phyloP scores from a whole-genome alignment of 2,888 invertebrate genomes.

The Scaptomyza parva region DNA sequence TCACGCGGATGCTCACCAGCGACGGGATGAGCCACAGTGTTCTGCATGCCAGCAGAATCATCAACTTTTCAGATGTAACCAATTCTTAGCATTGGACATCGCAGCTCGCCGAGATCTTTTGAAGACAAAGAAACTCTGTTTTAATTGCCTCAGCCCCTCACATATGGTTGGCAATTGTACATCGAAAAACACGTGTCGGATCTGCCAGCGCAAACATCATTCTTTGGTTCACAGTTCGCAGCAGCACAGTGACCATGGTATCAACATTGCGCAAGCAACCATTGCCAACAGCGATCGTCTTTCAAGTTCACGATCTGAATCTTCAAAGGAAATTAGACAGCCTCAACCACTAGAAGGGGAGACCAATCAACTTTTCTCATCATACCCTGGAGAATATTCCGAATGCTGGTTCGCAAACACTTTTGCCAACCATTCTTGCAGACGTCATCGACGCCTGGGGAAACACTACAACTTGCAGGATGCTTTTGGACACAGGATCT shows the following conservation, averaged over 20 bases:
- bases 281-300: not conserved
- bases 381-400: constrained; percentile 1
- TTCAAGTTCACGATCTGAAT: too few species aligned
- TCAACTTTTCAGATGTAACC: not conserved
- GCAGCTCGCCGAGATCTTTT: not conserved
- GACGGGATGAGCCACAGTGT: not conserved
- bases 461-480: not conserved
- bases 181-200: not conserved
- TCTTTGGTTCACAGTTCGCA: not conserved
- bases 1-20: not conserved
- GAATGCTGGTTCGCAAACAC: not conserved
- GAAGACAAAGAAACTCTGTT: not conserved
- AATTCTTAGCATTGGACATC: not conserved
- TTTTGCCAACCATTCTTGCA: not conserved
- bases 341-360: not conserved
- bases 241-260: not conserved
- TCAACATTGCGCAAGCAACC: not conserved
- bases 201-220: not conserved
- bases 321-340: not conserved
- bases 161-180: not conserved
- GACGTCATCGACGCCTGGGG: not conserved
- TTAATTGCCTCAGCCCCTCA: not conserved
- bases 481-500: not conserved
- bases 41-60: not conserved
- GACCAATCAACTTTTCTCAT: not conserved